Evolutionary conservation across 1,140 invertebrate species (phyloP), one percentile per base, ranked within the genome.

Genomic region (Dolichoris vasculosae): DNA sequence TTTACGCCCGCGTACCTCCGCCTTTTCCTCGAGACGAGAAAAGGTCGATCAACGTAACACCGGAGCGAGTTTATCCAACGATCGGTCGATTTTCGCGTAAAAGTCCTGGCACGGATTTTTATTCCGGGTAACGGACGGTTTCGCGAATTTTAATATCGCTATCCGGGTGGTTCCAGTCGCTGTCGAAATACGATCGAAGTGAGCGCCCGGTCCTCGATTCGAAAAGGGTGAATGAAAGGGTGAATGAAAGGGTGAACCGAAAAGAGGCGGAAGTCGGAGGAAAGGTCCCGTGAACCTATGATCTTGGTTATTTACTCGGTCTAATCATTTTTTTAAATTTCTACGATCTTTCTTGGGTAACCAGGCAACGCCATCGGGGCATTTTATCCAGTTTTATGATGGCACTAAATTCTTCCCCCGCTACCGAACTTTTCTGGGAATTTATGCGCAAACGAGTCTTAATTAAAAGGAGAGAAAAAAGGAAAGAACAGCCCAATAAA

Each of bases 381-480:
- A n/a, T n/a, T n/a, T n/a, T 51, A 11, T 51, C 48, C 48, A 51
- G 48, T 51, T 51, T 51, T 51, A 77, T 35, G 46, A 77, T 23
- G 1, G 43, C 46, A 77, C 30, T 48, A 77, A 77, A 51, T 77
- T 77, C 75, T 30, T n/a, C 46, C 30, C 15, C 26, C n/a, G 26
- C n/a, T 40, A 1, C 46, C 32, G 77, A 38, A 38, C 77, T 63
- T 38, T 30, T n/a, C 51, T 7, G 6, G 2, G 51, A 79, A 79
- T 79, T 79, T 69, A 46, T 38, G 59, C 26, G 78, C 23, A 43
- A 81, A 69, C 63, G 59, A 67, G 78, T 0, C 78, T 81, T 81
- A 81, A 81, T 81, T 81, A 81, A 81, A 81, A 67, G 63, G 3
- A 64, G 63, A 64, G 30, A 7, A 81, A 81, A 81, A 32, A 51